phyloP scores from a whole-genome alignment of 2,797 vertebrate species.

The Mastacembelus armatus region DNA sequence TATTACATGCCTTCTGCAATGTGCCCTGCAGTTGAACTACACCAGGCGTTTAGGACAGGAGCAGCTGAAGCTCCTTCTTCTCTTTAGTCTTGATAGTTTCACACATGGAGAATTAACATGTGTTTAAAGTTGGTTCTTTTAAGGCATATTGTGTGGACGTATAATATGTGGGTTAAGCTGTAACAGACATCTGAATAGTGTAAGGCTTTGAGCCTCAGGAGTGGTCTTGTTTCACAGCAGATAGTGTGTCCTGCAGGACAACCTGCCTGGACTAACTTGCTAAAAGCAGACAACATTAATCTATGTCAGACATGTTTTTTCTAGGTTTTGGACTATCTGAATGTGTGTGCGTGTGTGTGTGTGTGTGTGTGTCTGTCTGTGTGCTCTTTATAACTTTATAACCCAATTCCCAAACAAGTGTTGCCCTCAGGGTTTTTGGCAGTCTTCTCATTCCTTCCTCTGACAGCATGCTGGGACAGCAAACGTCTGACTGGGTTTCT shows the following conservation, averaged over 20 bases:
- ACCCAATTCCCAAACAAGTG: no score
- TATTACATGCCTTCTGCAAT: background rate
- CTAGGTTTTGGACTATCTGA: no score
- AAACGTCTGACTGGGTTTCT: no score
- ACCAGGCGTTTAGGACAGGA: background rate
- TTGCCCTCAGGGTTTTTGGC: no score
- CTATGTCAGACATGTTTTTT: conserved; percentile 2
- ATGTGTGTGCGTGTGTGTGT: no score
- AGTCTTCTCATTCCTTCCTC: no score
- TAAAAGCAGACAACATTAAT: conserved; percentile 43
- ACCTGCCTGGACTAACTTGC: background rate
- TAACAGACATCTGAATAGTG: conserved; percentile 5
- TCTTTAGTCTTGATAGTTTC: background rate
- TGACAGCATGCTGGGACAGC: no score
- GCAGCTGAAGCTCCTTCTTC: conserved; percentile 10
- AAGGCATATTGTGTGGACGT: no score
- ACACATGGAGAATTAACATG: conserved; percentile 9
- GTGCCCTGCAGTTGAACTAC: background rate
- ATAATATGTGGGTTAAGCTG: conserved; percentile 24
- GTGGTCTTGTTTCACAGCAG: conserved; percentile 35
- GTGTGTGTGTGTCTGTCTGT: no score
- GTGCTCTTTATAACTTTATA: no score
- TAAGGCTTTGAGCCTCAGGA: conserved; percentile 11
- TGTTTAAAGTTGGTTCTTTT: conserved; percentile 34
- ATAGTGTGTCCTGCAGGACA: conserved; percentile 32